These are phyloP conservation scores for Hermodice carunculata DNA, from an alignment of 2,888 invertebrate species.

Conservation along the genomic window DNA sequence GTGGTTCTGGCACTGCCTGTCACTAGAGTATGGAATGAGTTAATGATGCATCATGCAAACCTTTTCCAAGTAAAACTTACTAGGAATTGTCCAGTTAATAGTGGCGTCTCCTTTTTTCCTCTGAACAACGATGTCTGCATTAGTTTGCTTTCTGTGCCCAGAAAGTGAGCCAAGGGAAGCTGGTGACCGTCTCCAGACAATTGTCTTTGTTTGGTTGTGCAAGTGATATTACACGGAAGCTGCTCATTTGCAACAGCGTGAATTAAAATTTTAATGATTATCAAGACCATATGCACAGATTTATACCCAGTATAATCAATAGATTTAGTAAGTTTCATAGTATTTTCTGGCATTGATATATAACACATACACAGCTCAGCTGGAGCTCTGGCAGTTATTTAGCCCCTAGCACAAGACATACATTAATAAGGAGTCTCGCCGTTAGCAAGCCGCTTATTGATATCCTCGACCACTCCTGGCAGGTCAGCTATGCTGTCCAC, in stretches of 20 bases:
- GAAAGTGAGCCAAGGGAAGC: not conserved
- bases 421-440: slow-evolving; percentile 67
- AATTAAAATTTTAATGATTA: not conserved
- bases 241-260: not conserved
- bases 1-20: too few relatives aligned
- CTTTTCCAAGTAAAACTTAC: too few relatives aligned
- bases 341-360: not conserved
- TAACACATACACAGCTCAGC: not conserved
- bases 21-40: too few relatives aligned
- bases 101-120: too few relatives aligned
- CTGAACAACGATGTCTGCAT: too few relatives aligned
- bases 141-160: too few relatives aligned
- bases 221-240: not conserved
- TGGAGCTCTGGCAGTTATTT: too few relatives aligned
- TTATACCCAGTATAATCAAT: not conserved
- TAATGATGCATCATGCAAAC: too few relatives aligned
- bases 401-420: too few relatives aligned
- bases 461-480: slow-evolving; percentile 65
- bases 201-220: not conserved
- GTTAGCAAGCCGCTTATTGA: slow-evolving; percentile 59
- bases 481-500: slow-evolving; percentile 66
- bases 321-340: not conserved
- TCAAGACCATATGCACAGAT: not conserved
- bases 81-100: too few relatives aligned
- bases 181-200: not conserved